A percentile compares a stretch with the other conserved stretches of the same genome.
phyloP scores from a whole-genome alignment of 2,888 invertebrate genomes.

The Pandemis cinnamomeana region DNA sequence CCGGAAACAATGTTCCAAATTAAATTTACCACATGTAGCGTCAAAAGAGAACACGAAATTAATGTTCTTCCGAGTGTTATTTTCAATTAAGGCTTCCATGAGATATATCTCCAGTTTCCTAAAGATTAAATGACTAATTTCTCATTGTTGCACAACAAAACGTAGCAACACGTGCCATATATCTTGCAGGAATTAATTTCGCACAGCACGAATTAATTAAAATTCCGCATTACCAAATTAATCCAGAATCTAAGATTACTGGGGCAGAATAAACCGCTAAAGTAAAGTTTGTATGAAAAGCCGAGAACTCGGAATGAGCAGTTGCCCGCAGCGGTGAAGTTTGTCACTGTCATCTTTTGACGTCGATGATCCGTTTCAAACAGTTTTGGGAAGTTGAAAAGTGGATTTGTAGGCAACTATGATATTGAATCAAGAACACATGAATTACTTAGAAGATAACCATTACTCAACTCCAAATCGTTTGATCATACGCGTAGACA shows the following conservation, averaged over 20 bases:
- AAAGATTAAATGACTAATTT: slow-evolving; percentile 5
- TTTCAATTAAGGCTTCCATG: neutral
- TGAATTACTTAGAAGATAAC: too few relatives aligned
- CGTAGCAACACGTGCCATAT: neutral
- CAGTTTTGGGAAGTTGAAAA: neutral
- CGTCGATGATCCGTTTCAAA: neutral
- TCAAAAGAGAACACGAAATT: neutral
- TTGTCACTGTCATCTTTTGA: slow-evolving; percentile 11
- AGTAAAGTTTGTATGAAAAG: neutral
- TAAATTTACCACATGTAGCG: neutral
- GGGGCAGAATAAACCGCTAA: neutral
- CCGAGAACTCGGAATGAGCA: slow-evolving; percentile 3
- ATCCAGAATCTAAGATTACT: neutral
- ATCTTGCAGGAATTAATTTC: neutral
- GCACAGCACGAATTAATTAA: neutral
- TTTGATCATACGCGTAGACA: too few relatives aligned
- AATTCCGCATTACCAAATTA: neutral
- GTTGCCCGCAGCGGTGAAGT: slow-evolving; percentile 11
- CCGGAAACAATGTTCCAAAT: too few relatives aligned
- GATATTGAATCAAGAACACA: too few relatives aligned
- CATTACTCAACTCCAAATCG: too few relatives aligned
- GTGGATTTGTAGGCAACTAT: neutral
- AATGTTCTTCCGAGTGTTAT: neutral
- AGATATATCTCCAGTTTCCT: neutral
- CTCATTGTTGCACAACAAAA: neutral